Evolutionary conservation across 2,888 invertebrate species (phyloP).

Genomic region (Trissolcus brochymenae): DNA sequence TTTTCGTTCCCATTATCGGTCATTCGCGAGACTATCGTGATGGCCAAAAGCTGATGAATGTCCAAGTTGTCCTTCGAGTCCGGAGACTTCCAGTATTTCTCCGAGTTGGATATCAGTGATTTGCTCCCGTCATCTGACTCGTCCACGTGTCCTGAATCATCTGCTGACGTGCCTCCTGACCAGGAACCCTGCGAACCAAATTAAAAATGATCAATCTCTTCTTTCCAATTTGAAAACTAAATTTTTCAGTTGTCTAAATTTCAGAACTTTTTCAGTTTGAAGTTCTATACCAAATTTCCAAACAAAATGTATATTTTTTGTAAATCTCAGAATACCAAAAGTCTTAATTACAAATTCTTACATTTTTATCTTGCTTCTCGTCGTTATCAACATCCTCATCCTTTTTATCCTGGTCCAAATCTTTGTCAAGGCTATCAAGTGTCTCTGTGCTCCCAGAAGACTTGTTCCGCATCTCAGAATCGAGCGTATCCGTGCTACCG

Average conservation of each 20-base stretch:
- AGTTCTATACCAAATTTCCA: no score
- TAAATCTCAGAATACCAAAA: no score
- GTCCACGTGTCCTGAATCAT: constrained; percentile 60
- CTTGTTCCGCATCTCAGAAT: constrained; percentile 72
- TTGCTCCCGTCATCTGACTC: constrained; percentile 66
- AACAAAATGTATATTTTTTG: no score
- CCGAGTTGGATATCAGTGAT: constrained; percentile 64
- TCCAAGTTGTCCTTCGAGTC: constrained; percentile 72
- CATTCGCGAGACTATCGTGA: constrained; percentile 71
- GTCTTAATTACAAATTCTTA: constrained; percentile 52
- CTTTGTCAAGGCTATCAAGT: constrained; percentile 72
- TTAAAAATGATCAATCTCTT: neutral
- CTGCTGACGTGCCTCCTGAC: constrained; percentile 63
- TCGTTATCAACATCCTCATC: constrained; percentile 67
- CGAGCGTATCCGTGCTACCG: constrained; percentile 73
- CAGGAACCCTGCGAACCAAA: constrained; percentile 64
- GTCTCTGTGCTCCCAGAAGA: constrained; percentile 74
- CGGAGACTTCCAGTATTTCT: constrained; percentile 70
- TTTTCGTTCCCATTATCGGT: constrained; percentile 73
- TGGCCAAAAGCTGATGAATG: constrained; percentile 71
- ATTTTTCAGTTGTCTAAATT: no score
- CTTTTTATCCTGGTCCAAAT: constrained; percentile 67
- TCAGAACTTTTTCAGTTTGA: no score
- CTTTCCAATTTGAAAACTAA: no score
- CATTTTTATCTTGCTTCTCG: constrained; percentile 68